Conservation (phyloP, 2,888 invertebrate genomes). For the Autographa pulchrina region DNA sequence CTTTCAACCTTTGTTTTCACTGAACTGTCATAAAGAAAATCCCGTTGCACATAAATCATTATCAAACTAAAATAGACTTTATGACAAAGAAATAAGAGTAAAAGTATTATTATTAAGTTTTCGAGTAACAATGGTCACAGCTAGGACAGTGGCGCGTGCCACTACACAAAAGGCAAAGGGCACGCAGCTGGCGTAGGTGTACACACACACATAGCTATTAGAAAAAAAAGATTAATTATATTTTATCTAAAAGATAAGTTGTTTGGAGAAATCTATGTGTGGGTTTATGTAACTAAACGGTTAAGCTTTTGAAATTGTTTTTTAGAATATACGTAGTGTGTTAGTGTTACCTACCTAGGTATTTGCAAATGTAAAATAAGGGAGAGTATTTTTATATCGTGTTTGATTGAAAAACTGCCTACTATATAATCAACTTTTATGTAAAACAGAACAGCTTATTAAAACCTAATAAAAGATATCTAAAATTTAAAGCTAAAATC, state of each 20-base stretch:
- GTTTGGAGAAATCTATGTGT: not conserved
- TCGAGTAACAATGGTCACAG: constrained; percentile 66
- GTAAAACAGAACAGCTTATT: too few relatives aligned
- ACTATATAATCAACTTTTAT: too few relatives aligned
- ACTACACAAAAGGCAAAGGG: constrained; percentile 76
- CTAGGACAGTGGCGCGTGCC: constrained; percentile 82
- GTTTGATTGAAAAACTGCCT: too few relatives aligned
- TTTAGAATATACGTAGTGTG: not conserved
- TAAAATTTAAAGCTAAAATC: too few relatives aligned
- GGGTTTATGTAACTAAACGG: not conserved
- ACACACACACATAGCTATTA: constrained; percentile 51
- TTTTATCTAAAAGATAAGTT: constrained; percentile 28
- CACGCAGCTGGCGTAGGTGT: constrained; percentile 84
- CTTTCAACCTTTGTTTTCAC: not conserved
- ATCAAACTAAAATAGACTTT: constrained; percentile 20
- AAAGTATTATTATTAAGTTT: constrained; percentile 24
- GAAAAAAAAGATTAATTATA: constrained; percentile 44
- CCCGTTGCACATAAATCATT: constrained; percentile 13
- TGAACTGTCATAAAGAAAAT: constrained; percentile 9
- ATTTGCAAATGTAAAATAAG: too few relatives aligned
- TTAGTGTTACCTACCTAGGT: not conserved
- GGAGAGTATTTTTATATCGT: too few relatives aligned
- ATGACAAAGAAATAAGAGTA: constrained; percentile 16
- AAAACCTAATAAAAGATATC: too few relatives aligned
- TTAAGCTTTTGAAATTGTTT: not conserved